phyloP scores from a whole-genome alignment of 1,140 invertebrate genomes.

The Drosophila simulans region DNA sequence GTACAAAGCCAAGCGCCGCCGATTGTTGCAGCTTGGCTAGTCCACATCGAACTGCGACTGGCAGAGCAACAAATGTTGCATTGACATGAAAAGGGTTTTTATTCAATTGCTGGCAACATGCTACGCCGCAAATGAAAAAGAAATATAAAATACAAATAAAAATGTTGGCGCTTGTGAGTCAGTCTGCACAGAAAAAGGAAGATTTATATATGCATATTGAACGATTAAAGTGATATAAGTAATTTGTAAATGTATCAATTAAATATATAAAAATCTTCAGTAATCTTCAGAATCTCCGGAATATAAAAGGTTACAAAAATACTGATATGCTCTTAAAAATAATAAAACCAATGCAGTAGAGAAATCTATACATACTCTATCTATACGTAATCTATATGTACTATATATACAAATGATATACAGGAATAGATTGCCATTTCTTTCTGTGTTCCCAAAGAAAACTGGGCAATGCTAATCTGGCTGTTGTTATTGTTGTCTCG shows the following conservation, averaged over 20 bases:
- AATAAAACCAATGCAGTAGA: too few relatives aligned
- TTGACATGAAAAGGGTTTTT: conserved; percentile 81
- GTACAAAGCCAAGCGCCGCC: conserved; percentile 72
- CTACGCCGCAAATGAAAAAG: conserved; percentile 19
- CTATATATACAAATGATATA: too few relatives aligned
- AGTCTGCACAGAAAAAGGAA: conserved; percentile 17
- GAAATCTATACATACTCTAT: too few relatives aligned
- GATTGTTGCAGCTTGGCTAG: conserved; percentile 47
- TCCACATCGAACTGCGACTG: conserved; percentile 34
- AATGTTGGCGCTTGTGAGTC: conserved; percentile 29
- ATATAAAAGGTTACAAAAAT: too few relatives aligned
- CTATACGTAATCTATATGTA: too few relatives aligned
- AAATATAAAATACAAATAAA: conserved; percentile 12
- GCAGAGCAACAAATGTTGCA: conserved; percentile 72
- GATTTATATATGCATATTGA: not conserved
- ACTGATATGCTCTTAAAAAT: too few relatives aligned
- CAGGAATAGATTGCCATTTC: not conserved
- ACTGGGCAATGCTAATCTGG: conserved; percentile 30
- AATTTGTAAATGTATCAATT: too few relatives aligned
- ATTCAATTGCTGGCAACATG: conserved; percentile 74
- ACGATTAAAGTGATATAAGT: too few relatives aligned
- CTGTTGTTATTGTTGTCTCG: conserved; percentile 46
- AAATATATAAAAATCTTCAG: too few relatives aligned
- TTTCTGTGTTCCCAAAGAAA: conserved; percentile 10
- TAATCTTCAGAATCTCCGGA: too few relatives aligned